Conservation (phyloP, 2,888 invertebrate genomes). For the Anorthoa munda region DNA sequence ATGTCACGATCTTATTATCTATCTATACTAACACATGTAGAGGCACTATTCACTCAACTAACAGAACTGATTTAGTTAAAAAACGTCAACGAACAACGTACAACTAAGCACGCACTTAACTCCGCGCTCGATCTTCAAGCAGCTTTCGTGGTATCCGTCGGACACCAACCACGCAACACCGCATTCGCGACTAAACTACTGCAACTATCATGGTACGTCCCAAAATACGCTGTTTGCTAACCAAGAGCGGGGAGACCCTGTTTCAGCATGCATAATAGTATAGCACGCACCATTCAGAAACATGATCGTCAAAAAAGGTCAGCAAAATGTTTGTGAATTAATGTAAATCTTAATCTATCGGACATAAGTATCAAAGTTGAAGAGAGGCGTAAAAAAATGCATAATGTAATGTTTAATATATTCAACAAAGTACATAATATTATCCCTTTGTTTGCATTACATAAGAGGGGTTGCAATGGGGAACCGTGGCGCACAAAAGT, state of each 20-base stretch:
- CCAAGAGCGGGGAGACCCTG: conserved; percentile 7
- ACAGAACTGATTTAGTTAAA: background rate
- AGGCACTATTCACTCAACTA: background rate
- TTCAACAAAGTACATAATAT: background rate
- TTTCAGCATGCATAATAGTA: background rate
- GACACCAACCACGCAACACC: background rate
- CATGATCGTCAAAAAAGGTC: background rate
- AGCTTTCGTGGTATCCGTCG: background rate
- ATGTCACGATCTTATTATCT: background rate
- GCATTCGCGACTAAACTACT: background rate
- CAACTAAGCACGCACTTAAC: background rate
- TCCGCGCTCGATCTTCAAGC: background rate
- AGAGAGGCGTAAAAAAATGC: background rate
- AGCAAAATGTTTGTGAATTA: background rate
- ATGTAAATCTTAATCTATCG: conserved; percentile 1
- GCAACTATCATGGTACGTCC: background rate
- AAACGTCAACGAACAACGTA: background rate
- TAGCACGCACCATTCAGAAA: conserved; percentile 10
- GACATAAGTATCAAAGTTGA: conserved; percentile 1
- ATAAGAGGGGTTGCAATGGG: background rate
- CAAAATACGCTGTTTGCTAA: background rate
- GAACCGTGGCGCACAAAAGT: background rate
- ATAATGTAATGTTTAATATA: background rate
- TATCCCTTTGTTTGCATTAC: background rate
- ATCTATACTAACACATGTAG: conserved; percentile 2